Base-by-base conservation (phyloP, 2,888 invertebrate genomes). In the Andrena chrysosceles region DNA sequence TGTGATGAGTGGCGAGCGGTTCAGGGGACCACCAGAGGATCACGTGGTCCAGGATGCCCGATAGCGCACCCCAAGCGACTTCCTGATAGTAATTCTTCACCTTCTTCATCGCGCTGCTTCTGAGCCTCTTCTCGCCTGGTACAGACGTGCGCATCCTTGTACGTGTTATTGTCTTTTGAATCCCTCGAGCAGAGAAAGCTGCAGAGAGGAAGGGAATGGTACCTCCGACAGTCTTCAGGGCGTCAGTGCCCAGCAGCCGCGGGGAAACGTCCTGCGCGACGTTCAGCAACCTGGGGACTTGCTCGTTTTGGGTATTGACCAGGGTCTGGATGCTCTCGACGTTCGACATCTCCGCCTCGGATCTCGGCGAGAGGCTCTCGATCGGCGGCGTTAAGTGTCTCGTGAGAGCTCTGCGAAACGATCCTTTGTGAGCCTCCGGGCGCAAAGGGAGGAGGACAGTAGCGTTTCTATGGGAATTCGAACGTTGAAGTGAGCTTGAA, bases 1-100 rank as follows among this genome's bases (percentile, higher is more conserved):
- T 89, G 77, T 94, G 95, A 94, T 95, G 95, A 76, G 96, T 95
- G 16, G 97, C 96, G 60, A 97, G 94, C 0, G 97, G 97, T 84
- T 96, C 96, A 13, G 96, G 95, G 1, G 97, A 96, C 97, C 97
- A 97, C 98, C 98, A 98, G 0, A 98, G 94, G 29, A 98, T 95
- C 26, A 97, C 96, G 90, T 98, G 97, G 91, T 98, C 97, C 68
- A 97, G 94, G 90, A 96, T 96, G 80, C 96, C 96, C 1, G 97
- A 97, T 1, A 97, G 97, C 91, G 97, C 96, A 0, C 97, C 96
- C 98, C 98, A 98, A 35, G 97, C 94, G 73, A 96, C 95, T 91
- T 96, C 96, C 89, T 97, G 96, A 91, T 97, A 97, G 91, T 96
- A 97, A 89, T 96, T 96, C 7, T 96, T 94, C 13, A 96, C 96